These are phyloP conservation scores for Lasioglossum lativentre DNA, from an alignment of 2,888 invertebrate species.

Conservation along the genomic window DNA sequence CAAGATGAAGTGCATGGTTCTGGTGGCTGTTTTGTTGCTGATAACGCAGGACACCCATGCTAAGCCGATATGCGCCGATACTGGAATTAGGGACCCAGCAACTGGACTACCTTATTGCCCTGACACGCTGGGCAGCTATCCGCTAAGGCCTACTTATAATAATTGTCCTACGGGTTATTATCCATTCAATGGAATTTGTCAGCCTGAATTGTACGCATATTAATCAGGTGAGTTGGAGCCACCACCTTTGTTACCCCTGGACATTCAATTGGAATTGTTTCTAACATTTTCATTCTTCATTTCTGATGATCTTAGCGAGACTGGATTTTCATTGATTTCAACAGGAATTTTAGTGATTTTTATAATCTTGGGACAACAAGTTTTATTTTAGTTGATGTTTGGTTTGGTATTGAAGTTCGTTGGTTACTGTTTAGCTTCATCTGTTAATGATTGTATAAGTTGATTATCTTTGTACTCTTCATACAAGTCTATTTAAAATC, in stretches of 20 bases:
- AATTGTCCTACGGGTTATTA: neutral
- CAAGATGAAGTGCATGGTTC: neutral
- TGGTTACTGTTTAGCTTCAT: neutral
- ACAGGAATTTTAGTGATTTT: no score
- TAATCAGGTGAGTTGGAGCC: neutral
- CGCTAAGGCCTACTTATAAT: rapidly evolving
- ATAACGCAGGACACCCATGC: neutral
- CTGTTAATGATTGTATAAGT: neutral
- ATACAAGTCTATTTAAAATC: neutral
- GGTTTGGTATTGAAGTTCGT: neutral
- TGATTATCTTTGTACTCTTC: neutral
- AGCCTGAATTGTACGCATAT: no score
- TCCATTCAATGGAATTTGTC: no score
- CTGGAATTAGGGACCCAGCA: neutral
- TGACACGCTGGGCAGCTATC: neutral
- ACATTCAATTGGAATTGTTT: neutral
- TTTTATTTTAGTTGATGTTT: neutral
- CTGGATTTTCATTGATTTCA: neutral
- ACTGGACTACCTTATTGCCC: neutral
- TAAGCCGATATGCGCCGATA: neutral
- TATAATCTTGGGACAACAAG: neutral
- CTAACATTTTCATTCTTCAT: neutral
- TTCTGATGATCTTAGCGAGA: neutral
- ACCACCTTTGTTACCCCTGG: neutral
- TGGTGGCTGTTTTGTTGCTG: neutral